These are phyloP conservation scores for Hipparchia semele DNA, from an alignment of 2,888 invertebrate genomes.

Conservation along the genomic window DNA sequence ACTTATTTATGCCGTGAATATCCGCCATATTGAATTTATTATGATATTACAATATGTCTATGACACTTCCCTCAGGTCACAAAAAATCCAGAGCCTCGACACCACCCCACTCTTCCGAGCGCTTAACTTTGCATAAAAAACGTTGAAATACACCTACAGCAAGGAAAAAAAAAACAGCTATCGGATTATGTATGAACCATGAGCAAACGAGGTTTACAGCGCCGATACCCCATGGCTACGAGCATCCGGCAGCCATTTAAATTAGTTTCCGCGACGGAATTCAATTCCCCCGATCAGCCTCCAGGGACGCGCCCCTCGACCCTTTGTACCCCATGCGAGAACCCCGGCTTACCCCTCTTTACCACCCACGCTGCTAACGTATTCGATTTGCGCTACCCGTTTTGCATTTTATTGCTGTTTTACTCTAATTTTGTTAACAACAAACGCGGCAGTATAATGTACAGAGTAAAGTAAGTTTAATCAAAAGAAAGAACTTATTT, in stretches of 20 bases:
- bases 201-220: constrained; percentile 24
- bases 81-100: too few species aligned
- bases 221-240: constrained; percentile 20
- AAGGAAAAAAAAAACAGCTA: not conserved
- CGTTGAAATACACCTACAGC: not conserved
- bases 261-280: constrained; percentile 62
- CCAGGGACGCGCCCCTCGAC: constrained; percentile 42
- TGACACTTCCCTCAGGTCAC: too few species aligned
- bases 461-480: not conserved
- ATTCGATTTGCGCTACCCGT: constrained; percentile 36
- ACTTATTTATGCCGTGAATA: too few species aligned
- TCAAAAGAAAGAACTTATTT: not conserved
- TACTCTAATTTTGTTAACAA: constrained; percentile 19
- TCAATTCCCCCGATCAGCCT: constrained; percentile 54
- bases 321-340: constrained; percentile 28
- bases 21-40: too few species aligned
- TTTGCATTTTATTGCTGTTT: constrained; percentile 38
- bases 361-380: constrained; percentile 35
- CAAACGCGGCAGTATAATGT: not conserved
- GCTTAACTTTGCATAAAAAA: not conserved
- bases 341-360: constrained; percentile 26
- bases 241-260: constrained; percentile 50
- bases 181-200: not conserved
- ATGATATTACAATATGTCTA: too few species aligned
- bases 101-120: too few species aligned